Conservation (phyloP, 2,888 invertebrate genomes). For the Eremobia ochroleuca region DNA sequence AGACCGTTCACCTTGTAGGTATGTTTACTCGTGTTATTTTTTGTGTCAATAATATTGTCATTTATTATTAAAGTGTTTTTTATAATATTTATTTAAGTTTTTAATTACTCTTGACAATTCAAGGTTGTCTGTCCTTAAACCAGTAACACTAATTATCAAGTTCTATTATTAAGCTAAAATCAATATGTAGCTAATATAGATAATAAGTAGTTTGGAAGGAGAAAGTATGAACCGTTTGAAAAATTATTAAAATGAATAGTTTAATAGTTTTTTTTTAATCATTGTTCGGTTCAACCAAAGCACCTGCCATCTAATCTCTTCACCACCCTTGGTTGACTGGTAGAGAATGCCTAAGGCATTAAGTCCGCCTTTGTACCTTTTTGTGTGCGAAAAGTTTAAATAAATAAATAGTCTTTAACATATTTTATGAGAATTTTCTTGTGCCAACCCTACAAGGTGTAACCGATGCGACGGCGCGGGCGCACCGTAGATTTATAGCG, state of each 20-base stretch:
- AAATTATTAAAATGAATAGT: neutral
- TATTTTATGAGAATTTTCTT: neutral
- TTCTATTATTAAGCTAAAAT: neutral
- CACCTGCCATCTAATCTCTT: too few relatives aligned
- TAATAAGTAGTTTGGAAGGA: neutral
- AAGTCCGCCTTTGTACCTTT: too few relatives aligned
- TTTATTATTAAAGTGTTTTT: neutral
- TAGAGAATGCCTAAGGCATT: too few relatives aligned
- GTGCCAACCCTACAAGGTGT: constrained; percentile 53
- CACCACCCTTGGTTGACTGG: too few relatives aligned
- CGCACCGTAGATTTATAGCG: constrained; percentile 88
- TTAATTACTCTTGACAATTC: neutral
- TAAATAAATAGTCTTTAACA: neutral
- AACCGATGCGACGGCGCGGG: constrained; percentile 78
- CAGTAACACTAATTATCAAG: neutral
- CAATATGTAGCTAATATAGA: neutral
- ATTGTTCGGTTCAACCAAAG: too few relatives aligned
- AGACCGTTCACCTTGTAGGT: neutral
- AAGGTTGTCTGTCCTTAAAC: neutral
- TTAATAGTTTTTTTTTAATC: too few relatives aligned
- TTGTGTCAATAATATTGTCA: neutral
- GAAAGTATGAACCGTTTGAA: neutral
- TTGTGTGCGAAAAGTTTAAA: too few relatives aligned
- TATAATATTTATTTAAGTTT: neutral
- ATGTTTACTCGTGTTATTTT: neutral